These are phyloP conservation scores for Tortrix viridana DNA, from an alignment of 2,888 invertebrate species.

Conservation along the genomic window DNA sequence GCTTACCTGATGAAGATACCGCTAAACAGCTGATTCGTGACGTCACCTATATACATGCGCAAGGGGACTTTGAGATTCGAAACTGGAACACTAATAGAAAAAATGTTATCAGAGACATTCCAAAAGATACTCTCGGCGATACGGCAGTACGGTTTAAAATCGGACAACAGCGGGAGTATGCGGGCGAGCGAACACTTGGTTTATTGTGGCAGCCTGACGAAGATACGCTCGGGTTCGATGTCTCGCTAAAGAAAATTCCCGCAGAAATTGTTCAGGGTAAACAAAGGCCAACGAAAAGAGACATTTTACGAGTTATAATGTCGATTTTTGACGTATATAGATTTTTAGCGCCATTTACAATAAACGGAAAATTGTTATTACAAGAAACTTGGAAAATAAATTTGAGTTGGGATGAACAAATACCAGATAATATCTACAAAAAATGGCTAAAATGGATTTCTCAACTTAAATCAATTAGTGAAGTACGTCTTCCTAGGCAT, in stretches of 20 bases:
- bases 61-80: constrained; percentile 3
- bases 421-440: neutral
- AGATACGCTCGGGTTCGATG: too few species aligned
- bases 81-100: neutral
- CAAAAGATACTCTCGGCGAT: neutral
- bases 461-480: too few species aligned
- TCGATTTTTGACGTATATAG: neutral
- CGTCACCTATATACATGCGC: constrained; percentile 3
- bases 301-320: constrained; percentile 24
- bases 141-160: constrained; percentile 32
- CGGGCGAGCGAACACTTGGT: constrained; percentile 36
- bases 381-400: too few species aligned
- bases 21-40: constrained; percentile 19
- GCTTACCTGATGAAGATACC: constrained; percentile 11
- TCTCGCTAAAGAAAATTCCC: constrained; percentile 17
- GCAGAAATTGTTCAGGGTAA: constrained; percentile 9
- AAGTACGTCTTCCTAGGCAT: too few species aligned
- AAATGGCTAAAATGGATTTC: constrained; percentile 3
- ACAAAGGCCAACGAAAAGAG: constrained; percentile 36
- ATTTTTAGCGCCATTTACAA: neutral
- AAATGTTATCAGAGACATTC: neutral
- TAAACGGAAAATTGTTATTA: too few species aligned
- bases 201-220: too few species aligned
- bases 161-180: constrained; percentile 11
- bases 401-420: too few species aligned